Conservation (phyloP, 2,113 vertebrate species). For the Proterorhinus semilunaris region DNA sequence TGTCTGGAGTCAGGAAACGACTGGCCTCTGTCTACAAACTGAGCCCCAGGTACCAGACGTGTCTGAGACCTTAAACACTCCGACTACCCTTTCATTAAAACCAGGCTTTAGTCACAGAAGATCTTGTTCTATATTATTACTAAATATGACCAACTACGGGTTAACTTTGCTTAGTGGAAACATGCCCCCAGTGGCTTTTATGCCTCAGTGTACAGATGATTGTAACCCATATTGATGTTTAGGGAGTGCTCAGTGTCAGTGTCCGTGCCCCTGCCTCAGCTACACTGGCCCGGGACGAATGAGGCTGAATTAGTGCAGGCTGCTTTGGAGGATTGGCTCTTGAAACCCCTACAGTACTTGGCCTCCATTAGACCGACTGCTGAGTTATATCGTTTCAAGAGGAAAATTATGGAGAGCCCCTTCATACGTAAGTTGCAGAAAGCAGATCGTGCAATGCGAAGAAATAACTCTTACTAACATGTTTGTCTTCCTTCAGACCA, state of each 20-base stretch:
- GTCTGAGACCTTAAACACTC: constrained; percentile 11
- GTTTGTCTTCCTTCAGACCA: constrained; percentile 70
- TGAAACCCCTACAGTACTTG: constrained; percentile 72
- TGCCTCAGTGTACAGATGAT: neutral
- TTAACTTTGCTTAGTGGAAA: neutral
- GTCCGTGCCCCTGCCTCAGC: constrained; percentile 67
- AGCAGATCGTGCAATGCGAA: neutral
- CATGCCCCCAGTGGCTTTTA: neutral
- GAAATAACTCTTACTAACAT: neutral
- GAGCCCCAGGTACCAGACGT: constrained; percentile 57
- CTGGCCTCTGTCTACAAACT: constrained; percentile 71
- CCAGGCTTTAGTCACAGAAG: neutral
- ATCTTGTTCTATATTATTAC: neutral
- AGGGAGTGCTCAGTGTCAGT: constrained; percentile 74
- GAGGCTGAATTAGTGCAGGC: constrained; percentile 69
- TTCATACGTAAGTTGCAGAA: constrained; percentile 71
- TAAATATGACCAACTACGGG: neutral
- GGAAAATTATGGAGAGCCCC: constrained; percentile 80
- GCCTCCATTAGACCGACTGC: constrained; percentile 68
- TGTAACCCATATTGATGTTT: constrained; percentile 8
- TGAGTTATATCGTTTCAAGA: constrained; percentile 76
- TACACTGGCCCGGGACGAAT: constrained; percentile 44
- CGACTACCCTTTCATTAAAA: constrained; percentile 6
- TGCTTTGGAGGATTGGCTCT: constrained; percentile 81
- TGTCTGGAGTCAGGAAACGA: constrained; percentile 68